Percentiles rank a stretch among this genome's conserved stretches.
phyloP scores from a whole-genome alignment of 2,888 invertebrate genomes.

The Spilosoma lubricipeda region DNA sequence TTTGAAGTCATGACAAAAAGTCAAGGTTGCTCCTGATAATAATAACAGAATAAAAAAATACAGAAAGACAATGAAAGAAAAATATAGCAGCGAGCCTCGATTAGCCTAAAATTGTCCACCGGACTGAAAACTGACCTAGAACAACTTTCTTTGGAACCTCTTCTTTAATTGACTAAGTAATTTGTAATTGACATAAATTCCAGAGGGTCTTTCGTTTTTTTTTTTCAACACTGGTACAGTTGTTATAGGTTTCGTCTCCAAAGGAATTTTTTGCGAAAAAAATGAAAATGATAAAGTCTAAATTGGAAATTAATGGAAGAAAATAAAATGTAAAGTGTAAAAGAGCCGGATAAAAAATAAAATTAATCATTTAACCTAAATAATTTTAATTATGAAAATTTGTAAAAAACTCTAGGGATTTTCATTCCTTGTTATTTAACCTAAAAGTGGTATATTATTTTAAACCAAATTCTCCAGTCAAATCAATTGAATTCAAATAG shows the following conservation, averaged over 20 bases:
- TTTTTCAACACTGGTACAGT: not conserved
- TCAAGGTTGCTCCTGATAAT: slow-evolving; percentile 24
- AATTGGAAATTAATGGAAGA: not conserved
- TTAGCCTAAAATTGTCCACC: slow-evolving; percentile 18
- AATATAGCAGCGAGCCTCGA: slow-evolving; percentile 29
- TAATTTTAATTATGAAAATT: not conserved
- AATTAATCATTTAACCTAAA: not conserved
- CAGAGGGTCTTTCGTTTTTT: not conserved
- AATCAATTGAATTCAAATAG: too few species aligned
- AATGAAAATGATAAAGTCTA: not conserved
- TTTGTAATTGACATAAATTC: not conserved
- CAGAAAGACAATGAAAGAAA: slow-evolving; percentile 36
- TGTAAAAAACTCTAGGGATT: not conserved
- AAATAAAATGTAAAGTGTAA: not conserved
- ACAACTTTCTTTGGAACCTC: not conserved
- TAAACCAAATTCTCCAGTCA: too few species aligned
- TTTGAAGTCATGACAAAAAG: slow-evolving; percentile 26
- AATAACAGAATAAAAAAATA: slow-evolving; percentile 41
- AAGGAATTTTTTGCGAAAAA: not conserved
- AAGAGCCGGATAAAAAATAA: not conserved
- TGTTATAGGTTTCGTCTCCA: too few species aligned
- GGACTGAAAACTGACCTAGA: slow-evolving; percentile 15
- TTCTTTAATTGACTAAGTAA: not conserved
- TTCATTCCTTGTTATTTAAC: not conserved
- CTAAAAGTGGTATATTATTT: too few species aligned